Conservation (phyloP, 2,797 vertebrate species). For the Myoxocephalus aenaeus region DNA sequence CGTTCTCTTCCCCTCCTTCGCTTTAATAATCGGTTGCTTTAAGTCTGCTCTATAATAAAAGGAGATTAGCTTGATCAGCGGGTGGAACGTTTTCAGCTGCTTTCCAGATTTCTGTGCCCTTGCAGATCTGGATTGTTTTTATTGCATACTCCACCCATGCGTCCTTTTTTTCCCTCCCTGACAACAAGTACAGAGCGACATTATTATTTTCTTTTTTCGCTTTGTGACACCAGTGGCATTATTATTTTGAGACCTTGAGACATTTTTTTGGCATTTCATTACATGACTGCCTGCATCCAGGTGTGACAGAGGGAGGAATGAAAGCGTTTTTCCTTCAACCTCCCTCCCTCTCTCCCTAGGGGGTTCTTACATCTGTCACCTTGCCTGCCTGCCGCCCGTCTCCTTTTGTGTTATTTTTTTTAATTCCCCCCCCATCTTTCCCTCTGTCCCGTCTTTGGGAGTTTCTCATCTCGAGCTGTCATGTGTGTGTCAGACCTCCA, state of each 20-base stretch:
- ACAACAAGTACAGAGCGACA: neutral
- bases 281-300: neutral
- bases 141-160: neutral
- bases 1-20: neutral
- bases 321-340: neutral
- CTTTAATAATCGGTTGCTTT: constrained; percentile 15
- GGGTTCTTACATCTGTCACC: constrained; percentile 24
- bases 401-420: constrained; percentile 2
- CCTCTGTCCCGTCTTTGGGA: constrained; percentile 33
- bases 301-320: constrained; percentile 24
- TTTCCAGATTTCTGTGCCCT: neutral
- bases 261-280: constrained; percentile 44
- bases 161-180: neutral
- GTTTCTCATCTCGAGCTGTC: constrained; percentile 55
- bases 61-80: constrained; percentile 32
- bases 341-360: constrained; percentile 4
- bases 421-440: neutral
- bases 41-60: constrained; percentile 35
- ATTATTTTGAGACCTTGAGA: constrained; percentile 59
- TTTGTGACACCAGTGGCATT: constrained; percentile 7
- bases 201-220: constrained; percentile 15
- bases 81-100: constrained; percentile 29
- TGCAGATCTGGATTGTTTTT: neutral
- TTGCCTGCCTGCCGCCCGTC: constrained; percentile 14
- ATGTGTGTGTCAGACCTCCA: constrained; percentile 51